Percentiles rank a stretch among this genome's conserved stretches.
Evolutionary conservation across 35 echinoderm and acorn worm species (phyloP).

Genomic region (Amphiura filiformis): DNA sequence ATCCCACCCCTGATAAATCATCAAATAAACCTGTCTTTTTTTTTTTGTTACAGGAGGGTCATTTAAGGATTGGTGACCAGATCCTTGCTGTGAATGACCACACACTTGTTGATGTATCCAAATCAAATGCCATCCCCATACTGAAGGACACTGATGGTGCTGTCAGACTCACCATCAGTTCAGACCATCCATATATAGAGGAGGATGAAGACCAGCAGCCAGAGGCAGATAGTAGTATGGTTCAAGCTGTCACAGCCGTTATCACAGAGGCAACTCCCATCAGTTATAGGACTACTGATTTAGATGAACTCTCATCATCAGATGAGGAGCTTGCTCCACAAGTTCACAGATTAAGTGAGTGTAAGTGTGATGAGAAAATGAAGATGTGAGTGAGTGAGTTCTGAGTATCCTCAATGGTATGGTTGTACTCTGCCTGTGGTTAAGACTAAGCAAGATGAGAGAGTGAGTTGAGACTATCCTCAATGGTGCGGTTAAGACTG

Average conservation of each 20-base stretch:
- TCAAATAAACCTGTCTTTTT: no score
- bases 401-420: no score
- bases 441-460: no score
- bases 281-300: background rate
- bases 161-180: conserved; percentile 70
- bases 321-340: no score
- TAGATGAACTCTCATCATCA: background rate
- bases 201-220: no score
- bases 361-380: no score
- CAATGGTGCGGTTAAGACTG: no score
- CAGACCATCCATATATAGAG: conserved; percentile 33
- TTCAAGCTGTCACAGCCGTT: background rate
- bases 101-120: conserved; percentile 63
- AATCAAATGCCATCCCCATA: conserved; percentile 77
- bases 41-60: conserved; percentile 93
- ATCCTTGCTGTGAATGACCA: conserved; percentile 87
- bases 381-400: no score
- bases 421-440: no score
- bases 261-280: background rate
- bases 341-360: no score
- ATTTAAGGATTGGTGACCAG: conserved; percentile 70
- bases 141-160: conserved; percentile 80
- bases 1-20: no score
- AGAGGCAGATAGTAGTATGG: background rate
- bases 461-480: no score